These are phyloP conservation scores for Apus apus DNA, from an alignment of 2,113 vertebrate genomes.

Conservation along the genomic window DNA sequence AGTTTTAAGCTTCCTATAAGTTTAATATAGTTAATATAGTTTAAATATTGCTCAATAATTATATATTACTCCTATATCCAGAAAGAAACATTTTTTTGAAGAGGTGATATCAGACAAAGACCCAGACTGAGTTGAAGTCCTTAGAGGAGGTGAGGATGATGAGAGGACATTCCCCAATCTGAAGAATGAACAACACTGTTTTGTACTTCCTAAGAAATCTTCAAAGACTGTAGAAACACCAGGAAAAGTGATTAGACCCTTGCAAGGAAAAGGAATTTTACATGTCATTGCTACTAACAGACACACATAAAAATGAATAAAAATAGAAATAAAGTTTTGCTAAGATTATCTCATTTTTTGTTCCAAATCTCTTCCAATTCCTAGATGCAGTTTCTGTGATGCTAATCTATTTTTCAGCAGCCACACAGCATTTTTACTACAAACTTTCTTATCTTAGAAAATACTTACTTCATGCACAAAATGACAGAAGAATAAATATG, in stretches of 20 bases:
- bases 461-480: background rate
- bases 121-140: background rate
- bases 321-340: background rate
- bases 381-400: background rate
- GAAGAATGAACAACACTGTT: background rate
- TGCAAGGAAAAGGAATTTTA: background rate
- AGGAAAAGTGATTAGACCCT: background rate
- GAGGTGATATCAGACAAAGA: background rate
- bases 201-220: background rate
- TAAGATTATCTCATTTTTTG: background rate
- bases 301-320: background rate
- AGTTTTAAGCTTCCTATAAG: background rate
- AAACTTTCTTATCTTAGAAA: background rate
- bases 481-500: background rate
- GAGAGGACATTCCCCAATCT: background rate
- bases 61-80: background rate
- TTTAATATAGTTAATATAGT: background rate
- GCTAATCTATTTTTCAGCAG: background rate
- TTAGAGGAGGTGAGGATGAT: background rate
- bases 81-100: background rate
- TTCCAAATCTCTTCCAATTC: background rate
- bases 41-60: background rate
- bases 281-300: background rate
- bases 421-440: background rate
- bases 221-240: background rate